phyloP scores from a whole-genome alignment of 2,113 vertebrate species.

The Urocynchramus pylzowi region DNA sequence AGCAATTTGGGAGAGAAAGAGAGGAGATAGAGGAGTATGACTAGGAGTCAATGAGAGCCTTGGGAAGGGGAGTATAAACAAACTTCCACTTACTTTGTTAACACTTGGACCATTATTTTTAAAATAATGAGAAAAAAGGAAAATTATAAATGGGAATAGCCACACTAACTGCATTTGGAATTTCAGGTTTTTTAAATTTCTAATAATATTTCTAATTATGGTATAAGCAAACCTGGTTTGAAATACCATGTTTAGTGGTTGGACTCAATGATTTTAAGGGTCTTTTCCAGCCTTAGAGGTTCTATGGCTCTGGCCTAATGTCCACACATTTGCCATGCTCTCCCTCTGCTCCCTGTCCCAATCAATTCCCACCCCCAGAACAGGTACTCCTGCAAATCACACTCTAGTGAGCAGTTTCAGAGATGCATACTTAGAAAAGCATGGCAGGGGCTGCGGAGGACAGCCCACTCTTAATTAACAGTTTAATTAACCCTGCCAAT shows the following conservation, averaged over 20 bases:
- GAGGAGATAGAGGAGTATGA: background rate
- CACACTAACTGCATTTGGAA: background rate
- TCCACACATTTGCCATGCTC: background rate
- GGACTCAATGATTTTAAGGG: background rate
- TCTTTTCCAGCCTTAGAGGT: background rate
- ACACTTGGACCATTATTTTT: background rate
- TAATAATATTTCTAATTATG: background rate
- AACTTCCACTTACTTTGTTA: background rate
- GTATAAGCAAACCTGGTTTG: background rate
- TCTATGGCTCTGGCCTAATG: background rate
- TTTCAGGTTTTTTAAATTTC: background rate
- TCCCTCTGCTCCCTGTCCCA: background rate
- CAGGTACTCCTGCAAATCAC: background rate
- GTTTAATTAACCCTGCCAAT: background rate
- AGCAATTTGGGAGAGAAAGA: background rate
- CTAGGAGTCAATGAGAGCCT: fast-evolving
- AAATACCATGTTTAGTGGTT: background rate
- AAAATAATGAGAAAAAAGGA: background rate
- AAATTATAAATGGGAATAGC: background rate
- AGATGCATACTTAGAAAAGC: background rate
- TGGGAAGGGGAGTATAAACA: background rate
- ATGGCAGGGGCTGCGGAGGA: background rate
- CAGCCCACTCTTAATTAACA: background rate
- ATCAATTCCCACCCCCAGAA: background rate
- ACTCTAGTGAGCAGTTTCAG: background rate